A percentile compares a stretch with the other conserved stretches of the same genome.
Conservation (phyloP, 2,888 invertebrate genomes). For the Scaeva pyrastri region DNA sequence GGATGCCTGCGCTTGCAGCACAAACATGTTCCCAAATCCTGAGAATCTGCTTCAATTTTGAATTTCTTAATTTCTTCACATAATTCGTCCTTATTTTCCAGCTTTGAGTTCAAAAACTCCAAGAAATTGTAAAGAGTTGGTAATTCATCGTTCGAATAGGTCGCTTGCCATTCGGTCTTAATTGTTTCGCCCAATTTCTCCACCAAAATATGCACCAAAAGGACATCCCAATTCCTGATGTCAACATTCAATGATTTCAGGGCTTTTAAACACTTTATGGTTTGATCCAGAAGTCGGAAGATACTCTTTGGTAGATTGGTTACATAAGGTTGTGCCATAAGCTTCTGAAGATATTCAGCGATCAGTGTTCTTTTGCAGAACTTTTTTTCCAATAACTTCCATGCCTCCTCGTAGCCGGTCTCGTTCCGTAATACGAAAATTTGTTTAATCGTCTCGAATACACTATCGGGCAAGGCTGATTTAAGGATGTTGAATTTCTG, state of each 20-base stretch:
- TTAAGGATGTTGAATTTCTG: neutral
- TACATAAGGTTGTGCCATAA: neutral
- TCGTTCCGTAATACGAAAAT: neutral
- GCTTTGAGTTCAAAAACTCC: neutral
- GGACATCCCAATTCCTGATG: conserved; percentile 2
- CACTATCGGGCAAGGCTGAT: neutral
- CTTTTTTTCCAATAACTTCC: neutral
- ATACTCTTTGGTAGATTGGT: neutral
- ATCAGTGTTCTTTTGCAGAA: neutral
- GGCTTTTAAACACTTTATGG: neutral
- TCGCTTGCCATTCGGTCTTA: neutral
- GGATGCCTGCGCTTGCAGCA: neutral
- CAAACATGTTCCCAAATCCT: neutral
- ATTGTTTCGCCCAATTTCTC: neutral
- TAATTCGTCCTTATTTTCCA: neutral
- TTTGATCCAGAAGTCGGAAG: neutral
- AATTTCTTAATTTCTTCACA: neutral
- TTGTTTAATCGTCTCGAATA: neutral
- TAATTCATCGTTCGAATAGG: neutral
- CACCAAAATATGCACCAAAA: neutral
- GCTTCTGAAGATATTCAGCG: neutral
- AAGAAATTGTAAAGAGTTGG: neutral
- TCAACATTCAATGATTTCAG: neutral
- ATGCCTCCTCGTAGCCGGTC: neutral
- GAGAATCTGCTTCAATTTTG: neutral